Conservation (phyloP, 2,797 vertebrate species). For the Enteromius treurensis region DNA sequence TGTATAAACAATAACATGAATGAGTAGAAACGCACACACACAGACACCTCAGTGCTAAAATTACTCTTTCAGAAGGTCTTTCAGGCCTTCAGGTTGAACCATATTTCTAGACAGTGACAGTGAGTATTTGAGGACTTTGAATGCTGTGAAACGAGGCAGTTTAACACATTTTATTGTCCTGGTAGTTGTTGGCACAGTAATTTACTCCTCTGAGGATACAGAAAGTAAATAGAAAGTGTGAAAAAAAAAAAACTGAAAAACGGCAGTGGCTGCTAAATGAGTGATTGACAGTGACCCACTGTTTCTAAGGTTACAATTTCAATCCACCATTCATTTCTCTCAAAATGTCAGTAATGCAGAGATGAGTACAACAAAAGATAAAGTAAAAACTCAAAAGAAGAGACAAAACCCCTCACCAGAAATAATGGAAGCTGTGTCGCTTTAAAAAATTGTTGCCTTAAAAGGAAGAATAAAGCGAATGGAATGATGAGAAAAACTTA, state of each 20-base stretch:
- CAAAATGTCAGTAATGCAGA: neutral
- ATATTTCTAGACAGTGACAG: slow-evolving; percentile 27
- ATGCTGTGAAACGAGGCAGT: slow-evolving; percentile 25
- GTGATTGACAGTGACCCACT: slow-evolving; percentile 16
- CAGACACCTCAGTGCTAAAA: neutral
- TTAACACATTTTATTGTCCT: slow-evolving; percentile 32
- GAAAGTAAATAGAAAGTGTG: slow-evolving; percentile 33
- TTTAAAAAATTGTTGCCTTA: neutral
- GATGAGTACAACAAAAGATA: neutral
- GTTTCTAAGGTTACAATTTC: slow-evolving; percentile 40
- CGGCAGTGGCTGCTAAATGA: slow-evolving; percentile 19
- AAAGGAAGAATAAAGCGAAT: neutral
- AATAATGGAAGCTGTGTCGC: neutral
- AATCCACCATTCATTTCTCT: slow-evolving; percentile 20
- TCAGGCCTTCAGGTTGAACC: slow-evolving; percentile 29
- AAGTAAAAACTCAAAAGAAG: neutral
- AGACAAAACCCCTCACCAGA: neutral
- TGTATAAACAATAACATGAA: neutral
- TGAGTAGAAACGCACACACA: neutral
- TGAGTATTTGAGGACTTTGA: slow-evolving; percentile 32
- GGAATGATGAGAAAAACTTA: neutral
- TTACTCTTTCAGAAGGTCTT: neutral
- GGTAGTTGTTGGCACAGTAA: slow-evolving; percentile 18
- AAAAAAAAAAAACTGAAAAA: neutral
- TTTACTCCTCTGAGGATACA: slow-evolving; percentile 30